Percentiles rank a stretch among this genome's conserved stretches.
Evolutionary conservation across 1,140 invertebrate genomes (phyloP).

Genomic region (Aphelenchoides besseyi): DNA sequence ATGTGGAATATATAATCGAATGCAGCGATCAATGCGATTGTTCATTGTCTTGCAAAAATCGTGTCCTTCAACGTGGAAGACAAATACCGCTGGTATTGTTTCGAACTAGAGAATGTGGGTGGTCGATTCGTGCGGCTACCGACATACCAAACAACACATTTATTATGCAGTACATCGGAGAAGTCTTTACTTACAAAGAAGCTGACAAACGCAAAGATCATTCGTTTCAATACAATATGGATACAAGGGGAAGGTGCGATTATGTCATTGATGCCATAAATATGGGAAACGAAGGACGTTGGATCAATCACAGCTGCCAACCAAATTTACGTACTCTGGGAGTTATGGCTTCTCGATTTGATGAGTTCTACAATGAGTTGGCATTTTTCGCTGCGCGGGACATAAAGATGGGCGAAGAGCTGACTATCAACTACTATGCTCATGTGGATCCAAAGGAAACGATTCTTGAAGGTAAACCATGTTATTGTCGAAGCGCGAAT

Average conservation of each 20-base stretch:
- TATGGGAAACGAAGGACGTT: background rate
- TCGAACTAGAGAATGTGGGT: conserved; percentile 34
- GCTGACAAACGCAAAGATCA: background rate
- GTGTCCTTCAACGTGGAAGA: conserved; percentile 31
- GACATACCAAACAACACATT: conserved; percentile 25
- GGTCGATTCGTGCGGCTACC: conserved; percentile 26
- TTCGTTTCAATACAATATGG: background rate
- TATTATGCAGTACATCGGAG: conserved; percentile 23
- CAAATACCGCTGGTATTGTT: conserved; percentile 39
- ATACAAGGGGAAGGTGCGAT: background rate
- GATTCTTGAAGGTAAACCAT: background rate
- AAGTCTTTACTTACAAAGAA: background rate
- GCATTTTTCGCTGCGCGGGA: background rate
- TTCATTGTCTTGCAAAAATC: conserved; percentile 28
- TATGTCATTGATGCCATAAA: background rate
- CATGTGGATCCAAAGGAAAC: background rate
- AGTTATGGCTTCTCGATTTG: background rate
- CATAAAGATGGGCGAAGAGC: conserved; percentile 1
- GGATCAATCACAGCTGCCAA: background rate
- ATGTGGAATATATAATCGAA: conserved; percentile 31
- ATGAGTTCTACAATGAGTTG: background rate
- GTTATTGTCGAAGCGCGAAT: background rate
- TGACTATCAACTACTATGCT: background rate
- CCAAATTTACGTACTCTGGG: background rate
- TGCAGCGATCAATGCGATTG: conserved; percentile 35